Percentiles rank a stretch among this genome's conserved stretches.
These are phyloP conservation scores for Bufo bufo DNA, from an alignment of 2,113 vertebrate species.

Conservation along the genomic window DNA sequence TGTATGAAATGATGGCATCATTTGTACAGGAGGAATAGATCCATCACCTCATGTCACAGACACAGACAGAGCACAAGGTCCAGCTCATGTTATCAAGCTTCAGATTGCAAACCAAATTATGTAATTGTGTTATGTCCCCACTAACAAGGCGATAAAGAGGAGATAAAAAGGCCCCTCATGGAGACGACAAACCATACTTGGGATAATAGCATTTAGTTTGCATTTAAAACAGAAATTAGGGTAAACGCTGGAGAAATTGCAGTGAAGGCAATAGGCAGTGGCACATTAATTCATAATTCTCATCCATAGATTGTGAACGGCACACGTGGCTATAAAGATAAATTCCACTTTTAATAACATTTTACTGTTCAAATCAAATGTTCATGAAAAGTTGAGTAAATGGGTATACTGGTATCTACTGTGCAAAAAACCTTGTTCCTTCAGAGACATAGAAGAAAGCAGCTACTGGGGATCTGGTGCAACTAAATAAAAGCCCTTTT, in stretches of 20 bases:
- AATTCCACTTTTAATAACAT: no score
- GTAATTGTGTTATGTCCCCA: conserved; percentile 17
- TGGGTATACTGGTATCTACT: no score
- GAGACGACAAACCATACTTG: background rate
- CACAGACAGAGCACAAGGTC: background rate
- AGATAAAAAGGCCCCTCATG: conserved; percentile 20
- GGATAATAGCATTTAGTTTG: conserved; percentile 17
- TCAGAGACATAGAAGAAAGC: no score
- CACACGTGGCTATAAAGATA: no score
- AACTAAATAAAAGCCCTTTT: no score
- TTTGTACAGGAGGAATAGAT: conserved; percentile 26
- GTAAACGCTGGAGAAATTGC: background rate
- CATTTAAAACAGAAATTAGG: conserved; percentile 9
- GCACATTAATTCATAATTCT: background rate
- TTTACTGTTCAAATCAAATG: no score
- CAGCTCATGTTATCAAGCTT: background rate
- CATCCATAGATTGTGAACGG: no score
- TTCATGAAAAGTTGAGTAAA: no score
- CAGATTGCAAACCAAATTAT: conserved; percentile 45
- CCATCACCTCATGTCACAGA: conserved; percentile 7
- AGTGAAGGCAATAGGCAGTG: background rate
- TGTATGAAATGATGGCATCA: background rate
- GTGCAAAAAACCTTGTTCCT: no score
- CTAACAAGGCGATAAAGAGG: conserved; percentile 22
- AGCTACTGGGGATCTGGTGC: no score